These are phyloP conservation scores for Mormyrops attenuatus DNA, from an alignment of 2,797 vertebrate species.

Conservation along the genomic window DNA sequence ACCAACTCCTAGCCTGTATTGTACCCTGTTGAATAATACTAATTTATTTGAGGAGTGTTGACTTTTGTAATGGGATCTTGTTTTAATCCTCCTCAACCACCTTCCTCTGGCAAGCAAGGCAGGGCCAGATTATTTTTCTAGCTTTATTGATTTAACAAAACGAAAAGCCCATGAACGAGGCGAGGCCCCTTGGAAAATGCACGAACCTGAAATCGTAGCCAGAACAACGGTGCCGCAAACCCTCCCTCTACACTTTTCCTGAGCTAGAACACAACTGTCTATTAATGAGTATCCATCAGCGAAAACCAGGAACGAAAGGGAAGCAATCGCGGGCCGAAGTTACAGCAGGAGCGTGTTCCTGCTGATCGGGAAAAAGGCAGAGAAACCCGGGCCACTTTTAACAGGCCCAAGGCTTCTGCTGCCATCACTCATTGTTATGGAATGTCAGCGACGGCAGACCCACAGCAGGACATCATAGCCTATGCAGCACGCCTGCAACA, in stretches of 20 bases:
- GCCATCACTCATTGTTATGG: neutral
- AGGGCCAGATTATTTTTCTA: constrained; percentile 39
- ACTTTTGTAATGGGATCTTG: constrained; percentile 26
- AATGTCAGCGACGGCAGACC: neutral
- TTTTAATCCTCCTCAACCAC: constrained; percentile 29
- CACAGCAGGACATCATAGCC: neutral
- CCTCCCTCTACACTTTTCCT: neutral
- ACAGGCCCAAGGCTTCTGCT: neutral
- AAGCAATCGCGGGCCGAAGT: neutral
- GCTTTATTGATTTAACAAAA: constrained; percentile 38
- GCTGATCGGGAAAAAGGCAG: neutral
- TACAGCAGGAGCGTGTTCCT: neutral
- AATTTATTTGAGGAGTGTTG: constrained; percentile 20
- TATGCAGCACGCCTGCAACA: neutral
- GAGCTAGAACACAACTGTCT: neutral
- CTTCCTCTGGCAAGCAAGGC: constrained; percentile 24
- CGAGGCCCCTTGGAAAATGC: constrained; percentile 31
- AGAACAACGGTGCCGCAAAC: neutral
- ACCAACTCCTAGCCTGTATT: neutral
- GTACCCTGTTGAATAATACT: neutral
- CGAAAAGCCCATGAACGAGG: constrained; percentile 34
- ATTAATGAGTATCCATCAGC: neutral
- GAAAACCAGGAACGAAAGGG: neutral
- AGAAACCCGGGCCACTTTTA: neutral
- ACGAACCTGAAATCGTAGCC: constrained; percentile 11